Conservation (phyloP, 2,113 vertebrate species). For the Phalacrocorax aristotelis region DNA sequence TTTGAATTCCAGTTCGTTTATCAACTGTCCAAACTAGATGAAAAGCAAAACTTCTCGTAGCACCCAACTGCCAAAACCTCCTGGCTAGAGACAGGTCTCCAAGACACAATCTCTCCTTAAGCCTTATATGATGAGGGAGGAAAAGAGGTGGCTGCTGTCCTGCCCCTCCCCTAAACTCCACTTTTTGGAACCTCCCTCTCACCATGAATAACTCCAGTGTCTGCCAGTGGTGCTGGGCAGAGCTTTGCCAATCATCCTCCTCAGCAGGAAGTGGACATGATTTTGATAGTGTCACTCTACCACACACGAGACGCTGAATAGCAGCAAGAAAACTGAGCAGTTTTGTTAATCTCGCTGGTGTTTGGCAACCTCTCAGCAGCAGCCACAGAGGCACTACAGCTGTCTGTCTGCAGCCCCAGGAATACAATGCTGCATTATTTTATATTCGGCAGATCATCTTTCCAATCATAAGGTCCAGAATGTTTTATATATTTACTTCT, state of each 20-base stretch:
- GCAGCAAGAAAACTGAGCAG: slow-evolving; percentile 67
- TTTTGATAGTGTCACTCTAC: slow-evolving; percentile 67
- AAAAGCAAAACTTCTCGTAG: background rate
- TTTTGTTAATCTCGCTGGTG: slow-evolving; percentile 64
- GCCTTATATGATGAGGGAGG: background rate
- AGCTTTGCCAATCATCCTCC: slow-evolving; percentile 57
- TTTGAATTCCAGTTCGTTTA: slow-evolving; percentile 6
- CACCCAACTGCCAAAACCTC: background rate
- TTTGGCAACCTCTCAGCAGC: slow-evolving; percentile 66
- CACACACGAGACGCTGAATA: slow-evolving; percentile 58
- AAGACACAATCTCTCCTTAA: background rate
- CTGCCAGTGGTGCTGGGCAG: slow-evolving; percentile 47
- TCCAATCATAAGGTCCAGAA: slow-evolving; percentile 64
- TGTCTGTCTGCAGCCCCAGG: slow-evolving; percentile 60
- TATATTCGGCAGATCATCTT: slow-evolving; percentile 59
- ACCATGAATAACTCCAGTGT: slow-evolving; percentile 54
- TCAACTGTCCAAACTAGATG: background rate
- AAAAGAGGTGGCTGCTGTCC: background rate
- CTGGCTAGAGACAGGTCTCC: background rate
- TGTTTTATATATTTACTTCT: slow-evolving; percentile 59
- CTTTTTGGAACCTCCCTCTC: slow-evolving; percentile 44
- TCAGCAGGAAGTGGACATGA: slow-evolving; percentile 65
- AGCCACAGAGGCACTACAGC: slow-evolving; percentile 64
- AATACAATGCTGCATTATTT: slow-evolving; percentile 66
- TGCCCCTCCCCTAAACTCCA: slow-evolving; percentile 46